Conservation (phyloP, 2,888 invertebrate species). For the Anaspis maculata region DNA sequence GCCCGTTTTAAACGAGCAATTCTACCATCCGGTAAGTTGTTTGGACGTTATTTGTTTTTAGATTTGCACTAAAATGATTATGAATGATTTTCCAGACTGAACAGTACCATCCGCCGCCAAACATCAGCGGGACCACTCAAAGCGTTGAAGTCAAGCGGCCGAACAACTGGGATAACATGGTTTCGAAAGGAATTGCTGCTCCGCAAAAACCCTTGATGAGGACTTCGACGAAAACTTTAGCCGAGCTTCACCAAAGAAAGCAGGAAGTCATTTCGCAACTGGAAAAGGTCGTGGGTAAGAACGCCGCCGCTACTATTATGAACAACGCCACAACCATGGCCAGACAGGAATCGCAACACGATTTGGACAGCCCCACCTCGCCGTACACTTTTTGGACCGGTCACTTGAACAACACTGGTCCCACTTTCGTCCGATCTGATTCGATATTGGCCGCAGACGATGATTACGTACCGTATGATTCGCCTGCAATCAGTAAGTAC, state of each 20-base stretch:
- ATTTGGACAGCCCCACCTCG: slow-evolving; percentile 35
- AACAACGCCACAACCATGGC: slow-evolving; percentile 39
- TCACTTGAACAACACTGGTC: slow-evolving; percentile 25
- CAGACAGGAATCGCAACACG: slow-evolving; percentile 35
- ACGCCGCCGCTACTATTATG: slow-evolving; percentile 39
- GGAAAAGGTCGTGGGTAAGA: slow-evolving; percentile 51
- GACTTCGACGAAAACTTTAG: slow-evolving; percentile 46
- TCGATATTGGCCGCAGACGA: slow-evolving; percentile 53
- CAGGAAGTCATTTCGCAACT: slow-evolving; percentile 54
- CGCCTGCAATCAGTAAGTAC: slow-evolving; percentile 57
- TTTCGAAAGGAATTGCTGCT: slow-evolving; percentile 6
- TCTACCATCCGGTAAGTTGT: too few relatives aligned
- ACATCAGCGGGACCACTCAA: too few relatives aligned
- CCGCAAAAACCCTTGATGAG: slow-evolving; percentile 26
- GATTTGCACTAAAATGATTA: too few relatives aligned
- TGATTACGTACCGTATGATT: slow-evolving; percentile 60
- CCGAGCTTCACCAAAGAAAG: slow-evolving; percentile 51
- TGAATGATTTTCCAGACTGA: too few relatives aligned
- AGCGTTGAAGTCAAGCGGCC: slow-evolving; percentile 19
- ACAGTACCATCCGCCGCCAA: too few relatives aligned
- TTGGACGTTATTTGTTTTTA: too few relatives aligned
- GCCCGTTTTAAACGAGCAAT: slow-evolving; percentile 25
- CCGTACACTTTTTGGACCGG: slow-evolving; percentile 38
- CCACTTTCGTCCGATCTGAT: slow-evolving; percentile 46
- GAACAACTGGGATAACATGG: slow-evolving; percentile 13